phyloP scores from a whole-genome alignment of 2,888 invertebrate species.

The Drosophila neoperkinsi region DNA sequence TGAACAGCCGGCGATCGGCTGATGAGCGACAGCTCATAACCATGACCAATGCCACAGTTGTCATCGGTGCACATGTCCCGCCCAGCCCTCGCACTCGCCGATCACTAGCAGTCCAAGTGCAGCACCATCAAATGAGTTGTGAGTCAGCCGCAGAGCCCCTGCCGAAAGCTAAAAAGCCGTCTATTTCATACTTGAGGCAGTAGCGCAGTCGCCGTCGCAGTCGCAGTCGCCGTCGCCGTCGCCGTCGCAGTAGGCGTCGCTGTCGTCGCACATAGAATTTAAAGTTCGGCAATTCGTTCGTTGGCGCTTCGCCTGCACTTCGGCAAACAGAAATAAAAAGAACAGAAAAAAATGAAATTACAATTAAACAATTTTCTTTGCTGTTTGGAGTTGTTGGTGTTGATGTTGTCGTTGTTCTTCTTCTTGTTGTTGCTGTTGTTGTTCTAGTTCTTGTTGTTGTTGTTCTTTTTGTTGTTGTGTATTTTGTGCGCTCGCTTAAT shows the following conservation, averaged over 20 bases:
- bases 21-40: constrained; percentile 66
- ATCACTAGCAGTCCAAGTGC: constrained; percentile 58
- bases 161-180: background rate
- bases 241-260: background rate
- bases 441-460: constrained; percentile 8
- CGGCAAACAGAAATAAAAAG: constrained; percentile 25
- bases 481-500: constrained; percentile 47
- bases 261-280: constrained; percentile 24
- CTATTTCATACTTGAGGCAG: constrained; percentile 28
- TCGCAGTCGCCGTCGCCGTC: background rate
- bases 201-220: background rate
- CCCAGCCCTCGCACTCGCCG: constrained; percentile 18
- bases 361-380: constrained; percentile 66
- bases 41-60: constrained; percentile 62
- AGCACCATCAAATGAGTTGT: constrained; percentile 29
- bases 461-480: constrained; percentile 21
- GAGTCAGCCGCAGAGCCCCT: constrained; percentile 34
- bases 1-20: constrained; percentile 34
- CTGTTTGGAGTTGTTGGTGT: constrained; percentile 25
- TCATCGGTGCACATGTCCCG: constrained; percentile 17
- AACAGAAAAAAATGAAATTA: constrained; percentile 28
- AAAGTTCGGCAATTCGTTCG: constrained; percentile 59
- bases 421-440: background rate
- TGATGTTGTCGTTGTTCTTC: background rate
- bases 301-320: constrained; percentile 50